Evolutionary conservation across 37 sponge, comb jelly and placozoan species (phyloP).

Genomic region (Halisarca cf. caerulea): DNA sequence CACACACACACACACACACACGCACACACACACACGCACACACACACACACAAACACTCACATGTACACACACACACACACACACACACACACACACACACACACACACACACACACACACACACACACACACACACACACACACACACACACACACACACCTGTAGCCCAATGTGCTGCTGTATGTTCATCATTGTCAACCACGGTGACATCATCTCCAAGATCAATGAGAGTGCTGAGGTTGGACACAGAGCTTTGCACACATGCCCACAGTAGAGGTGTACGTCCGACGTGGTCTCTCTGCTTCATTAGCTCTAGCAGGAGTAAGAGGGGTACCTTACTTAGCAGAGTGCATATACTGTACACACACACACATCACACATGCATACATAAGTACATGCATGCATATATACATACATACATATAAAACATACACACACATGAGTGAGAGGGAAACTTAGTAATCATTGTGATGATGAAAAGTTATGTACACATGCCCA

Average conservation of each 20-base stretch:
- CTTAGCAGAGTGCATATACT: too few species aligned
- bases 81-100: too few species aligned
- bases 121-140: neutral
- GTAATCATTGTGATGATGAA: too few species aligned
- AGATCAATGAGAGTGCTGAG: constrained; percentile 32
- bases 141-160: neutral
- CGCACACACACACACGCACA: constrained; percentile 26
- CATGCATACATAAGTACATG: too few species aligned
- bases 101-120: neutral
- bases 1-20: constrained; percentile 25
- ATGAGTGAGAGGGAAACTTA: too few species aligned
- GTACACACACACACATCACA: too few species aligned
- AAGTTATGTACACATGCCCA: too few species aligned
- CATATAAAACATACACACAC: too few species aligned
- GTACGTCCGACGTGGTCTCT: constrained; percentile 45
- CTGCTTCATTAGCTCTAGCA: neutral
- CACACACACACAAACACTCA: neutral
- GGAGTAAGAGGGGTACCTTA: too few species aligned
- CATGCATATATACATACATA: too few species aligned
- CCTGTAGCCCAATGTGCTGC: constrained; percentile 75
- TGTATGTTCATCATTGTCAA: constrained; percentile 46
- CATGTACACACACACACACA: neutral
- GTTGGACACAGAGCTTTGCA: constrained; percentile 37
- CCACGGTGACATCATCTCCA: constrained; percentile 33
- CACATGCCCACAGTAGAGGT: constrained; percentile 53